Percentiles rank a stretch among this genome's conserved stretches.
Conservation (phyloP, 35 echinoderm and acorn worm species). For the Heliocidaris tuberculata region DNA sequence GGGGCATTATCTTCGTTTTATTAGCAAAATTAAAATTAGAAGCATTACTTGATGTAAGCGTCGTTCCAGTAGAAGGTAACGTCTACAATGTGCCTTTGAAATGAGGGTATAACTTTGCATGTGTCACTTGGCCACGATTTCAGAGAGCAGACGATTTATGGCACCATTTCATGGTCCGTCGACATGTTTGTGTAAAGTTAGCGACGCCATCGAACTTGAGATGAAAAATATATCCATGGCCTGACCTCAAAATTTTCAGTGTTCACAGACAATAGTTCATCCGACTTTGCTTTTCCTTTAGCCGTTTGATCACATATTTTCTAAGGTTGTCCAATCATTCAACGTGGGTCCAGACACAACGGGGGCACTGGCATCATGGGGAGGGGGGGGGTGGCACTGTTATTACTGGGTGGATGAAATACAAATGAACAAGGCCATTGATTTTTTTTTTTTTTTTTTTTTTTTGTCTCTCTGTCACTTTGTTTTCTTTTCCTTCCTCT, state of each 20-base stretch:
- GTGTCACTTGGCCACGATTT: neutral
- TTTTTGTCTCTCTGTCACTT: too few species aligned
- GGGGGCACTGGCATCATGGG: too few species aligned
- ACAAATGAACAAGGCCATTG: too few species aligned
- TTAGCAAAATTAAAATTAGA: neutral
- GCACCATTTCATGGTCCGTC: neutral
- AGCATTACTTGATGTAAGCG: neutral
- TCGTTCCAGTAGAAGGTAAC: neutral
- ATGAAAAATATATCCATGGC: conserved; percentile 17
- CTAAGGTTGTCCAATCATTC: too few species aligned
- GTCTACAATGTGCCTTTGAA: neutral
- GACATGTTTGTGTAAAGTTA: conserved; percentile 41
- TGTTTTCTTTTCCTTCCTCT: too few species aligned
- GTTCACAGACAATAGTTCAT: neutral
- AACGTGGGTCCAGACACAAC: too few species aligned
- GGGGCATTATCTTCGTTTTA: too few species aligned
- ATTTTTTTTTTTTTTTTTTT: too few species aligned
- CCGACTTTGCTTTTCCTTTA: too few species aligned
- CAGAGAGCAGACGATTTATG: neutral
- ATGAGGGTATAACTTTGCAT: neutral
- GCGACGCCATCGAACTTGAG: conserved; percentile 21
- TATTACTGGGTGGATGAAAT: too few species aligned
- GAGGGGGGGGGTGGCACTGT: too few species aligned
- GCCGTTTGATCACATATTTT: too few species aligned
- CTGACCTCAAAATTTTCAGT: neutral